Evolutionary conservation across 2,797 vertebrate genomes (phyloP), one percentile per base, ranked within the genome.

Genomic region (Helarctos malayanus): DNA sequence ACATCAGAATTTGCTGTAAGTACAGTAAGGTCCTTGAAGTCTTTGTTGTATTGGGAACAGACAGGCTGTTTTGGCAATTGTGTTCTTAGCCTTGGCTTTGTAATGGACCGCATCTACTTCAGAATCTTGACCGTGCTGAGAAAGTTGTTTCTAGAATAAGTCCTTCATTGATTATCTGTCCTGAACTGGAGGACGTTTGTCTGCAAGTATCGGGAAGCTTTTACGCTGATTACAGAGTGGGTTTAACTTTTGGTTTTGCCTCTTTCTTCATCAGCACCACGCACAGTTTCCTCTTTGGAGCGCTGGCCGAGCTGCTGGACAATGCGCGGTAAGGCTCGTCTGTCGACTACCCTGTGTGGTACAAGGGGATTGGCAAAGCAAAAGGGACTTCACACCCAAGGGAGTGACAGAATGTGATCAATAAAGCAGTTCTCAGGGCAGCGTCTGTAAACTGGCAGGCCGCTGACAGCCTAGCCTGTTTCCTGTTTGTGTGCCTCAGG

Each of bases 271-370:
- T 96, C 93, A 98, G 94, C 35, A 98, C 96, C 54, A 98, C 78
- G 10, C 93, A 96, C 73, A 23, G 96, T 25, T 98, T 98, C 41
- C 89, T 98, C 52, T 98, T 98, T 87, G 98, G 98, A 95, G 84
- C 98, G 1, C 54, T 97, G 75, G 97, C 97, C 75, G 97, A 98
- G 76, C 56, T 98, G 75, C 90, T 98, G 35, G 96, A 97, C 97
- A 98, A 98, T n/a, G 94, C 96, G 71, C 96, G 98, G 95, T 95
- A 98, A 95, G 93, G 27, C 15, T 73, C 35, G 25, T 35, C 35
- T 32, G 9, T 80, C 9, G 69, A 57, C 56, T 45, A 18, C 45
- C 27, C 15, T 47, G 5, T 21, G 18, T 18, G 56, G n/a, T 6
- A 35, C 25, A 87, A 45, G 49, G 52, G 49, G 29, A 49, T 25